phyloP scores from a whole-genome alignment of 2,113 vertebrate species.

The Ctenodactylus gundi region DNA sequence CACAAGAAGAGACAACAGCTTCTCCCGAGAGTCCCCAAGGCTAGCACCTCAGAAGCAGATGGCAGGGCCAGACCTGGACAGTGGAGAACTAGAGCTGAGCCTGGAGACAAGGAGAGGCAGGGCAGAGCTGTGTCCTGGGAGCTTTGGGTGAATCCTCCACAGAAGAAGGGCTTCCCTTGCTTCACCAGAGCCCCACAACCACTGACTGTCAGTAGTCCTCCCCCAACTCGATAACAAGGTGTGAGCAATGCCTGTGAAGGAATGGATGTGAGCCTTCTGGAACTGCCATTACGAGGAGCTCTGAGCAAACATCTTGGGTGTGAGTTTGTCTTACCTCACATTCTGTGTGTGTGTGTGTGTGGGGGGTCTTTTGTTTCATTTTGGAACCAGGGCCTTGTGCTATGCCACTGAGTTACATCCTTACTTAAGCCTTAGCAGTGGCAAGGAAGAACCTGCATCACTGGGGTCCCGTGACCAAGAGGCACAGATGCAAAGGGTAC shows the following conservation, averaged over 20 bases:
- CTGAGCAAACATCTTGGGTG: not conserved
- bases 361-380: too few species aligned
- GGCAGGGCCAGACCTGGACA: not conserved
- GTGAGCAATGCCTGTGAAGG: not conserved
- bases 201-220: not conserved
- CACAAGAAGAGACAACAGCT: not conserved
- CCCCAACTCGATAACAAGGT: not conserved
- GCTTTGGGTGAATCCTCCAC: not conserved
- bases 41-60: not conserved
- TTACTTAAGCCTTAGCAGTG: too few species aligned
- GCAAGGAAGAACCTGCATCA: not conserved
- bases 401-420: too few species aligned
- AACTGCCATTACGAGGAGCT: not conserved
- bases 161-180: not conserved
- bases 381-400: too few species aligned
- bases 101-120: not conserved
- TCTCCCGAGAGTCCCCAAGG: not conserved
- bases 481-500: accelerated
- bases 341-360: too few species aligned
- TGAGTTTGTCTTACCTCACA: too few species aligned
- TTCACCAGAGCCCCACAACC: not conserved
- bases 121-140: accelerated
- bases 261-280: too few species aligned
- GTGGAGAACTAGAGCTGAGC: not conserved
- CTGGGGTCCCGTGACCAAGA: accelerated